Percentiles rank a stretch among this genome's conserved stretches.
phyloP scores from a whole-genome alignment of 2,797 vertebrate genomes.

The Crenichthys baileyi region DNA sequence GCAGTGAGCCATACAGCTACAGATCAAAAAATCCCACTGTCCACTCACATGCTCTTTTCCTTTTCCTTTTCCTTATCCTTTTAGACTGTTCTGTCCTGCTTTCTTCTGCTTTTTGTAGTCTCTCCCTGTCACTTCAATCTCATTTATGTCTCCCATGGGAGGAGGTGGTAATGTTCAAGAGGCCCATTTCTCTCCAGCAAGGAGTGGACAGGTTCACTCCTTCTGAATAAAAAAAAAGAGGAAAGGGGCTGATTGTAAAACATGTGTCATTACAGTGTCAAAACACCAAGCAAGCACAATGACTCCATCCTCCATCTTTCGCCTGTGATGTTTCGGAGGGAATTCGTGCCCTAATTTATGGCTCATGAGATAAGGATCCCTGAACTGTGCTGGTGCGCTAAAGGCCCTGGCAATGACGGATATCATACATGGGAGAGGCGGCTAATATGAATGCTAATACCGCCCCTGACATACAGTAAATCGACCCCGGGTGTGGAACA shows the following conservation, averaged over 20 bases:
- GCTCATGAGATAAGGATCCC: slow-evolving; percentile 81
- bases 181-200: slow-evolving; percentile 76
- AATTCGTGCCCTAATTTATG: slow-evolving; percentile 81
- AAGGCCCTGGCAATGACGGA: slow-evolving; percentile 75
- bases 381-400: slow-evolving; percentile 74
- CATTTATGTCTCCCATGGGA: slow-evolving; percentile 78
- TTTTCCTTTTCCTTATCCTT: too few species aligned
- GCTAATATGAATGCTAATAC: slow-evolving; percentile 82
- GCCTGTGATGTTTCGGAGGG: slow-evolving; percentile 70
- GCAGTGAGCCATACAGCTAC: not conserved
- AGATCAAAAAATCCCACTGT: slow-evolving; percentile 7
- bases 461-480: slow-evolving; percentile 79
- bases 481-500: slow-evolving; percentile 77
- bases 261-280: slow-evolving; percentile 82
- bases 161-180: slow-evolving; percentile 79
- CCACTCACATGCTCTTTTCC: slow-evolving; percentile 28
- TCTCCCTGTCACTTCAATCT: slow-evolving; percentile 61
- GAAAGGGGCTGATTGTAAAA: slow-evolving; percentile 80
- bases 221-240: slow-evolving; percentile 62
- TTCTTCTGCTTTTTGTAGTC: slow-evolving; percentile 47
- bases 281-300: slow-evolving; percentile 79
- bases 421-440: slow-evolving; percentile 73
- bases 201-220: slow-evolving; percentile 79
- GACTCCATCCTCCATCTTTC: slow-evolving; percentile 79
- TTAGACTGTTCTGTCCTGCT: slow-evolving; percentile 61